Evolutionary conservation across 2,113 vertebrate genomes (phyloP), one percentile per base, ranked within the genome.

Genomic region (Athene cunicularia): DNA sequence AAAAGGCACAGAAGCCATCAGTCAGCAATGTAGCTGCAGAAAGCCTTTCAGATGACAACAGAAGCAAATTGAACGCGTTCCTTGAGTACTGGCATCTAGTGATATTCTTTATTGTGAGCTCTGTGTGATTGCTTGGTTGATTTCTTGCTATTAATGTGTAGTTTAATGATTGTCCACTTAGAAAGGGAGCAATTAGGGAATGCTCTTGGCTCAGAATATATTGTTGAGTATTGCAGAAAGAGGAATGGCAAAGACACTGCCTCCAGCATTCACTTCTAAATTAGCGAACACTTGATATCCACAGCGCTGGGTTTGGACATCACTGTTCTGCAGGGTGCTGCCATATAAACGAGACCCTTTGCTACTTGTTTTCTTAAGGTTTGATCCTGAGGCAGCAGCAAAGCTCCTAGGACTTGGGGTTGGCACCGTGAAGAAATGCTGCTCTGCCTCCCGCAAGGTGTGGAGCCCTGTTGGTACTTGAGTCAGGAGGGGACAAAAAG

Each of bases 1-100:
- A 93, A 96, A 37, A 97, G 87, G 81, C 92, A 32, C 91, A 93
- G 95, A 94, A 97, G 94, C 91, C 94, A 90, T 95, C 96, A 95
- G 96, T 93, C 96, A 91, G 77, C 4, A 20, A 35, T 28, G 89
- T 4, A 79, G 91, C 91, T 85, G 95, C 84, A 76, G 81, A 91
- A 93, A 95, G 86, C 89, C 83, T 87, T 76, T 95, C 96, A 90
- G 96, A 94, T 85, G 89, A 95, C 91, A 70, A 81, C 89, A 91
- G 83, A 56, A 95, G 94, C 76, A 92, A 90, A 80, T 37, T 50
- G 89, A 95, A 73, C 45, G 9, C 0, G 6, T 77, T 92, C 53
- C 49, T 49, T 14, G 62, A n/a, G 56, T 28, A 12, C 67, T 92
- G 0, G 1, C 30, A 1, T 14, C 71, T 16, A 47, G 80, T 7